Percentiles rank a stretch among this genome's conserved stretches.
Conservation (phyloP, 35 echinoderm and acorn worm genomes). For the Lytechinus variegatus region DNA sequence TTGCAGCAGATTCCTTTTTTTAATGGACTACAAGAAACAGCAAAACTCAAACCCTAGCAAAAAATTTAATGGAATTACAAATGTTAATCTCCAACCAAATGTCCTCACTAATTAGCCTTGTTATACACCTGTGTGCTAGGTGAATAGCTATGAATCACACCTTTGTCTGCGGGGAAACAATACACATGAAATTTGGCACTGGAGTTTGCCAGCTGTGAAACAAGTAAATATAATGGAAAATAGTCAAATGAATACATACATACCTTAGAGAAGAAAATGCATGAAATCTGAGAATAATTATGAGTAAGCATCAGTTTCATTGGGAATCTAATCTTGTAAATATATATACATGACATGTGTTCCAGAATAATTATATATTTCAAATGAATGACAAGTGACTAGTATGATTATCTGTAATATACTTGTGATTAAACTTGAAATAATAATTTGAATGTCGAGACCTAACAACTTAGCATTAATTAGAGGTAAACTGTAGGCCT, state of each 20-base stretch:
- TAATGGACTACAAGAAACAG: too few species aligned
- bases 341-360: neutral
- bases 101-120: neutral
- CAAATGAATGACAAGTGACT: too few species aligned
- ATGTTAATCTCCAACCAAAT: too few species aligned
- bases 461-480: too few species aligned
- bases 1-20: too few species aligned
- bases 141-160: slow-evolving; percentile 12
- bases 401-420: too few species aligned
- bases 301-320: neutral
- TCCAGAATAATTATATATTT: too few species aligned
- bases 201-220: neutral
- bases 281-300: neutral
- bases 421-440: too few species aligned
- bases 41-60: too few species aligned
- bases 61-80: too few species aligned
- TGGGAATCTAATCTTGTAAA: neutral
- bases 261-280: neutral
- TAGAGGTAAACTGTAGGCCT: too few species aligned
- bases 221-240: neutral
- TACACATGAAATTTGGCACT: neutral
- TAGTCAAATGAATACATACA: neutral
- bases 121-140: neutral
- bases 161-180: neutral
- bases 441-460: too few species aligned